Percentiles rank a stretch among this genome's conserved stretches.
phyloP scores from a whole-genome alignment of 2,113 vertebrate genomes.

The Poeciliopsis occidentalis region DNA sequence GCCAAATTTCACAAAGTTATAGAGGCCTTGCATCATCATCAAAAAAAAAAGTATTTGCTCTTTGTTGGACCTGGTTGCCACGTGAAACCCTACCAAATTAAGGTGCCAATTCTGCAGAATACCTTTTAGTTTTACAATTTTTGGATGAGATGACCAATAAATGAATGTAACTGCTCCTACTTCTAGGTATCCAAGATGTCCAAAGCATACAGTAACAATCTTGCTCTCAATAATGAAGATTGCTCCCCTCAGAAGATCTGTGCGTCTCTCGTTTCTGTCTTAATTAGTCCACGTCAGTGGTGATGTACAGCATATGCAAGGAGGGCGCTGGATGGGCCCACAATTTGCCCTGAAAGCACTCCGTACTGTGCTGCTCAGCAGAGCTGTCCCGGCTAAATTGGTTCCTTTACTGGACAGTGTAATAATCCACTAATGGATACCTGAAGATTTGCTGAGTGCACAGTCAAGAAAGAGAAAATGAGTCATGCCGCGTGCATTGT shows the following conservation, averaged over 20 bases:
- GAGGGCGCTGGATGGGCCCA: constrained; percentile 36
- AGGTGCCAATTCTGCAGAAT: background rate
- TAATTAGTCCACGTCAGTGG: constrained; percentile 70
- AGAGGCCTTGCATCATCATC: background rate
- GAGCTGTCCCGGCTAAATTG: constrained; percentile 71
- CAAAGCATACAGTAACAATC: background rate
- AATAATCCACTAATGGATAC: constrained; percentile 76
- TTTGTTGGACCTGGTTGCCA: background rate
- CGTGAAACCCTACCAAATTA: background rate
- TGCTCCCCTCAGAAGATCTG: background rate
- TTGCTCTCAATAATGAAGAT: background rate
- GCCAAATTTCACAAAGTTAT: background rate
- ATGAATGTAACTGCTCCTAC: background rate
- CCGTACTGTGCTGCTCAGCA: constrained; percentile 76
- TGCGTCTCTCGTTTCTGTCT: constrained; percentile 54
- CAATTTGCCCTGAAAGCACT: constrained; percentile 77
- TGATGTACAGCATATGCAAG: constrained; percentile 68
- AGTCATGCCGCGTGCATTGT: constrained; percentile 5
- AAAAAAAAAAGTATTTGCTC: background rate
- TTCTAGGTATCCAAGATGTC: background rate
- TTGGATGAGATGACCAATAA: background rate
- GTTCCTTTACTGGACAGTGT: constrained; percentile 71
- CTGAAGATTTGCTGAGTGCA: constrained; percentile 72
- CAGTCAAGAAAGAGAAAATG: constrained; percentile 32
- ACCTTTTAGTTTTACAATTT: background rate